Conservation (phyloP, 1,140 invertebrate genomes). For the Macrobrachium rosenbergii region DNA sequence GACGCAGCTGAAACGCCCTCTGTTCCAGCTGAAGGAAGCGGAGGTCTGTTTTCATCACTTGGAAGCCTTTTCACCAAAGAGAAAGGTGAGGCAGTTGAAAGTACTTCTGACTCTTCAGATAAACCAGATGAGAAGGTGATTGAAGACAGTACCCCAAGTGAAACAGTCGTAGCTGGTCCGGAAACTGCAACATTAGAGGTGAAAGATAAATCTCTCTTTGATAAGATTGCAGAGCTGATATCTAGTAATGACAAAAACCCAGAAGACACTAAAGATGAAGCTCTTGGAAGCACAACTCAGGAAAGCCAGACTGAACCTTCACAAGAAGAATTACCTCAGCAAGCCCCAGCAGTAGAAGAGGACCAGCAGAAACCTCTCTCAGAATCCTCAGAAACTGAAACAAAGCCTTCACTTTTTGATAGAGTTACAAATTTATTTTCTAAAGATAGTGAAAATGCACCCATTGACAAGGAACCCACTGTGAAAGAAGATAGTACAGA, state of each 20-base stretch:
- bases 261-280: not conserved
- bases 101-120: too few relatives aligned
- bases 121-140: too few relatives aligned
- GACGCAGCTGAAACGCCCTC: too few relatives aligned
- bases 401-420: conserved; percentile 6
- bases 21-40: too few relatives aligned
- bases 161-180: not conserved
- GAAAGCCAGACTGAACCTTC: too few relatives aligned
- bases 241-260: not conserved
- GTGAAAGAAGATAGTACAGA: not conserved
- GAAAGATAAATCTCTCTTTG: conserved; percentile 4
- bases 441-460: not conserved
- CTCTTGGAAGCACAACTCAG: not conserved
- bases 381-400: not conserved
- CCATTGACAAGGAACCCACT: not conserved
- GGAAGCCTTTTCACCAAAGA: too few relatives aligned
- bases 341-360: too few relatives aligned
- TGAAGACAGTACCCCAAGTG: not conserved
- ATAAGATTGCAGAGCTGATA: not conserved
- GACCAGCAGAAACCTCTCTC: not conserved
- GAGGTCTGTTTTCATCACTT: too few relatives aligned
- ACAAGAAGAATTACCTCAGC: too few relatives aligned
- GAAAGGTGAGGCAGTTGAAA: too few relatives aligned
- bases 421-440: not conserved
- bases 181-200: conserved; percentile 1